These are phyloP conservation scores for Beris morrisii DNA, from an alignment of 2,888 invertebrate genomes.

Conservation along the genomic window DNA sequence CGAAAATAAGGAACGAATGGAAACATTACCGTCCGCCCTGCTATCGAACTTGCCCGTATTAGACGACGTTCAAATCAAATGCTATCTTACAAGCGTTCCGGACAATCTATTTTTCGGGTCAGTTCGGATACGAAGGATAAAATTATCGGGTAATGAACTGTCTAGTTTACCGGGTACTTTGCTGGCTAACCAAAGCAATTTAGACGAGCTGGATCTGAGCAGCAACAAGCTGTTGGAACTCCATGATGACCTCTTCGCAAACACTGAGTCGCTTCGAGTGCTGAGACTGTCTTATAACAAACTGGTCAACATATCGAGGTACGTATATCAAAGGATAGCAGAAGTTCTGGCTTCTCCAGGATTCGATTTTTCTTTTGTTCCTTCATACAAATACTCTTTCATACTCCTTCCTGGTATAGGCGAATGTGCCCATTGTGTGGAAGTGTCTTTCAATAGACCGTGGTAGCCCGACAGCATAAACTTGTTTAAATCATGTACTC, in stretches of 20 bases:
- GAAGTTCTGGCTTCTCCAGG: no score
- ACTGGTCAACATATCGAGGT: slow-evolving; percentile 63
- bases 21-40: slow-evolving; percentile 61
- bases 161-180: slow-evolving; percentile 62
- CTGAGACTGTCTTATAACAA: slow-evolving; percentile 69
- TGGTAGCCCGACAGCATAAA: neutral
- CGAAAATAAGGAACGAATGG: slow-evolving; percentile 63
- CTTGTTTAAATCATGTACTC: neutral
- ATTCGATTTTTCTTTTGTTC: no score
- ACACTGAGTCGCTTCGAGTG: slow-evolving; percentile 60
- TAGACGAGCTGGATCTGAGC: slow-evolving; percentile 66
- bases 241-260: slow-evolving; percentile 63
- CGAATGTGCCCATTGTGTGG: no score
- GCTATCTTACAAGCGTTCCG: slow-evolving; percentile 63
- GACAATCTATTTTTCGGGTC: slow-evolving; percentile 66
- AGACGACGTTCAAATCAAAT: slow-evolving; percentile 61
- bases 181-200: slow-evolving; percentile 64
- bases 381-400: no score
- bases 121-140: slow-evolving; percentile 61
- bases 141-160: slow-evolving; percentile 63
- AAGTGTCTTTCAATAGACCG: no score
- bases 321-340: slow-evolving; percentile 46
- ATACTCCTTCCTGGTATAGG: no score
- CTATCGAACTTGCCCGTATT: slow-evolving; percentile 65
- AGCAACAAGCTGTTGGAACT: slow-evolving; percentile 65